Evolutionary conservation across 2,113 vertebrate genomes (phyloP).

Genomic region (Sorex fumeus): DNA sequence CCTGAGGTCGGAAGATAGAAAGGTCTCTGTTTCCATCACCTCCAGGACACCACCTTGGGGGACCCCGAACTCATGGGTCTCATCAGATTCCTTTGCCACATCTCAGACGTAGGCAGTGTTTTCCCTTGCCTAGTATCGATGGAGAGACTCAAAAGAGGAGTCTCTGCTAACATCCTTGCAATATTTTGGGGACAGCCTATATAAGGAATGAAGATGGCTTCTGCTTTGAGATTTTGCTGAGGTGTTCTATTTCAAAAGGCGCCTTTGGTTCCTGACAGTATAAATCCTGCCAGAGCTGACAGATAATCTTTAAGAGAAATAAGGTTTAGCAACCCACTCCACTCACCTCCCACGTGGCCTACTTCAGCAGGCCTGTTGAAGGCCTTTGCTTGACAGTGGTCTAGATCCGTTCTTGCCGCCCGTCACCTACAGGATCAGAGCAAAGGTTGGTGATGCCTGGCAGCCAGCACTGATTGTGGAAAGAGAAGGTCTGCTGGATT

Average conservation of each 20-base stretch:
- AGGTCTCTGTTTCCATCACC: not conserved
- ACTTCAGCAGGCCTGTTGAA: not conserved
- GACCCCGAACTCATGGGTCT: not conserved
- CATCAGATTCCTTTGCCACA: slow-evolving; percentile 55
- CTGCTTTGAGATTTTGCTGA: not conserved
- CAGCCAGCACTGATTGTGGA: not conserved
- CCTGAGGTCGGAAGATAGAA: not conserved
- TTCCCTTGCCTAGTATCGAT: slow-evolving; percentile 37
- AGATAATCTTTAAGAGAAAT: slow-evolving; percentile 1
- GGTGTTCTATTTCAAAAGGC: slow-evolving; percentile 47
- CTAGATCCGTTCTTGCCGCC: not conserved
- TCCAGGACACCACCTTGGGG: not conserved
- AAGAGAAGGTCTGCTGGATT: slow-evolving; percentile 3
- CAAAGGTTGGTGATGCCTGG: not conserved
- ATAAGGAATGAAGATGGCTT: slow-evolving; percentile 39
- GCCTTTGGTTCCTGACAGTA: slow-evolving; percentile 20
- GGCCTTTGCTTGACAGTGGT: not conserved
- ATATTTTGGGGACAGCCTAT: not conserved
- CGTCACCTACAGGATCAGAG: not conserved
- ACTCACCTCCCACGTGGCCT: not conserved
- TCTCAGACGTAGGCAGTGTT: slow-evolving; percentile 54
- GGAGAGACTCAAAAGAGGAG: slow-evolving; percentile 25
- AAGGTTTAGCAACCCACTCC: not conserved
- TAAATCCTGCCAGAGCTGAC: not conserved
- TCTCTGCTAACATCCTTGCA: slow-evolving; percentile 59